Conservation (phyloP, 2,888 invertebrate genomes). For the Campopleginae sp. region DNA sequence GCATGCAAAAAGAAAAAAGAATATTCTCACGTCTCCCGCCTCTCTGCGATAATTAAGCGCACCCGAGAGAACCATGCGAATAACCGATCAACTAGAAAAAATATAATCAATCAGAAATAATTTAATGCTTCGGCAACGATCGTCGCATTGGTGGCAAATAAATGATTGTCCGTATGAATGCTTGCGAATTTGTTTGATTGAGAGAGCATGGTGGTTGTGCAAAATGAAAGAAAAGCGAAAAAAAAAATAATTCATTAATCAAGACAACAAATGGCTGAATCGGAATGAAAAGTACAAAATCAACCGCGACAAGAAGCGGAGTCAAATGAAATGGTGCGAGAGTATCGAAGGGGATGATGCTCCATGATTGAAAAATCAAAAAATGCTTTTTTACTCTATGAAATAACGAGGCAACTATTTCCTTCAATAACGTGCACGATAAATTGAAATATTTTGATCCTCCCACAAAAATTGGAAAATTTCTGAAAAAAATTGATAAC, state of each 20-base stretch:
- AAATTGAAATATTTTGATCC: no score
- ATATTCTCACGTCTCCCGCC: conserved; percentile 84
- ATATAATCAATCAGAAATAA: conserved; percentile 32
- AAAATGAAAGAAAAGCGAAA: conserved; percentile 68
- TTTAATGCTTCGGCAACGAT: conserved; percentile 70
- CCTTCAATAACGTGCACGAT: no score
- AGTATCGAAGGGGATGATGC: conserved; percentile 20
- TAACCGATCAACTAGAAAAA: conserved; percentile 67
- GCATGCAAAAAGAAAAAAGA: conserved; percentile 80
- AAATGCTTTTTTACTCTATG: conserved; percentile 4
- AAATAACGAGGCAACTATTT: not conserved
- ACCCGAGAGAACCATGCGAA: conserved; percentile 78
- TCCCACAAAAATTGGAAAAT: no score
- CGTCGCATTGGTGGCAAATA: conserved; percentile 71
- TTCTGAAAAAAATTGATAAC: no score
- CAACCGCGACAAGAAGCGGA: conserved; percentile 17
- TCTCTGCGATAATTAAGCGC: conserved; percentile 81
- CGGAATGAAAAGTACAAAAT: not conserved
- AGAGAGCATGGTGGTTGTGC: conserved; percentile 17
- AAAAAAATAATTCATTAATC: conserved; percentile 23
- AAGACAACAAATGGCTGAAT: conserved; percentile 1
- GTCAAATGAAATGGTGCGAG: conserved; percentile 10
- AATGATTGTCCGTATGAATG: conserved; percentile 48
- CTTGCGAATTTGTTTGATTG: conserved; percentile 45
- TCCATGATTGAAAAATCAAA: not conserved